phyloP scores from a whole-genome alignment of 2,113 vertebrate species.

The Motacilla tschutschensis region DNA sequence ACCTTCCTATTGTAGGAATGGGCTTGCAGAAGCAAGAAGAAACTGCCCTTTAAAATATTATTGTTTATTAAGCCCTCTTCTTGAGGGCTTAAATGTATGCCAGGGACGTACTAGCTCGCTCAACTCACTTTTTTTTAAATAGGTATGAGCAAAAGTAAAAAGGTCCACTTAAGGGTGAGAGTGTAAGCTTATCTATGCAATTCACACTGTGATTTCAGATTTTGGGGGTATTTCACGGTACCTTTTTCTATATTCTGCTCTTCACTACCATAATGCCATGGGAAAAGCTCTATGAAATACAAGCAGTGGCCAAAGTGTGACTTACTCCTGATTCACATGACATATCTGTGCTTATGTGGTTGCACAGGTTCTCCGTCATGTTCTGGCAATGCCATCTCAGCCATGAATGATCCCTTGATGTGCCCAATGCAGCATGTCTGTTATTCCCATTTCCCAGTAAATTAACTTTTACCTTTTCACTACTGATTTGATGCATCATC shows the following conservation, averaged over 20 bases:
- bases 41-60: neutral
- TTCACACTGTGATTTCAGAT: neutral
- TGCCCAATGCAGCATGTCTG: neutral
- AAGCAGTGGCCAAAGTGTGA: neutral
- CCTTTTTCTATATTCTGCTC: neutral
- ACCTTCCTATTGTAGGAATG: neutral
- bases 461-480: neutral
- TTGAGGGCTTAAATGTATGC: neutral
- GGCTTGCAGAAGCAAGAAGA: neutral
- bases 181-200: neutral
- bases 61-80: neutral
- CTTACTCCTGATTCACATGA: neutral
- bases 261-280: accelerated
- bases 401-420: neutral
- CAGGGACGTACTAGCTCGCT: neutral
- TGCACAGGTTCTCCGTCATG: neutral
- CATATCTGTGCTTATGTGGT: neutral
- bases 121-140: neutral
- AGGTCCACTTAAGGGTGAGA: neutral
- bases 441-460: neutral
- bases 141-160: neutral
- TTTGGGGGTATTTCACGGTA: neutral
- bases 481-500: neutral
- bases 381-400: neutral
- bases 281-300: neutral